Percentiles rank a stretch among this genome's conserved stretches.
Conservation (phyloP, 2,797 vertebrate species). For the Poliocrania exsul region DNA sequence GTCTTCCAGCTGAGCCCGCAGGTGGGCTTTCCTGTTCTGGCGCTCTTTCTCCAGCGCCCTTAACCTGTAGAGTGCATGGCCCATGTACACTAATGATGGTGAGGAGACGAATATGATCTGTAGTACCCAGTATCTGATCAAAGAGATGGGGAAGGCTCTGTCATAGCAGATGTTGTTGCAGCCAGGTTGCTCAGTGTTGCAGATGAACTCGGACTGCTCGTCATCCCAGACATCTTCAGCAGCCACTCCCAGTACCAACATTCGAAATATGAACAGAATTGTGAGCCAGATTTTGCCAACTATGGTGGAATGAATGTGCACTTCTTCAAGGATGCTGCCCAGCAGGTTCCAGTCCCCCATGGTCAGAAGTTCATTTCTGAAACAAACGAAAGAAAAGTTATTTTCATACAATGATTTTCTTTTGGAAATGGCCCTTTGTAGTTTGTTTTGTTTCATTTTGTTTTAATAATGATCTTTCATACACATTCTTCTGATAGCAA, state of each 20-base stretch:
- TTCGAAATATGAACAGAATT: slow-evolving; percentile 94
- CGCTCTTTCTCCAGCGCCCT: slow-evolving; percentile 90
- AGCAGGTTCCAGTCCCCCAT: slow-evolving; percentile 98
- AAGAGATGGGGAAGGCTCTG: slow-evolving; percentile 93
- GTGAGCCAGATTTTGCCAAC: slow-evolving; percentile 98
- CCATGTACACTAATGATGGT: slow-evolving; percentile 94
- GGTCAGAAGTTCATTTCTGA: slow-evolving; percentile 81
- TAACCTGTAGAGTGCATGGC: slow-evolving; percentile 89
- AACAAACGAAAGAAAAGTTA: neutral
- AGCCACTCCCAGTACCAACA: slow-evolving; percentile 93
- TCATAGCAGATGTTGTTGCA: slow-evolving; percentile 95
- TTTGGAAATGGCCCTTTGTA: neutral
- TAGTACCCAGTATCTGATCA: slow-evolving; percentile 95
- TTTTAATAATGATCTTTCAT: neutral
- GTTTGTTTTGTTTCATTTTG: neutral
- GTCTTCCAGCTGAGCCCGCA: slow-evolving; percentile 88
- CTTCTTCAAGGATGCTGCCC: slow-evolving; percentile 93
- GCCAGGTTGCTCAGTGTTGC: slow-evolving; percentile 94
- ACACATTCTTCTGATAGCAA: neutral
- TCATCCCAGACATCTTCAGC: slow-evolving; percentile 96
- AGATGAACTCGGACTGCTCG: slow-evolving; percentile 92
- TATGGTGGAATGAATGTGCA: slow-evolving; percentile 93
- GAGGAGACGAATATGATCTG: slow-evolving; percentile 96
- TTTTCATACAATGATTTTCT: neutral
- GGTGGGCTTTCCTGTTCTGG: slow-evolving; percentile 84